These are phyloP conservation scores for Agraylea sexmaculata DNA, from an alignment of 1,140 invertebrate genomes.

Conservation along the genomic window DNA sequence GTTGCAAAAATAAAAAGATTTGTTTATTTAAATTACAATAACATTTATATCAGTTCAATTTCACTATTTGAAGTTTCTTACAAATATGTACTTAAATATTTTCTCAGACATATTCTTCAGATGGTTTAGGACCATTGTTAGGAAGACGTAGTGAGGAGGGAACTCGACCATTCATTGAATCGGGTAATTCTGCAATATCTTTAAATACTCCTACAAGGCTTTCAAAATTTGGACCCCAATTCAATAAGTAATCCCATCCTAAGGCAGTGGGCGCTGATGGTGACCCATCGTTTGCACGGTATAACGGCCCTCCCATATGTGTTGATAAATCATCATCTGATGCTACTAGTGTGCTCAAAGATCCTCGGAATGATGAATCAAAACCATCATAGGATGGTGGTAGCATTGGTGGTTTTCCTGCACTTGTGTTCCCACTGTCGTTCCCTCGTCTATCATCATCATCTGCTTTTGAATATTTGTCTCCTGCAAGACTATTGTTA, in stretches of 20 bases:
- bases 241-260: slow-evolving; percentile 87
- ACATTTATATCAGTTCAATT: slow-evolving; percentile 14
- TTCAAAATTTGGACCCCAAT: slow-evolving; percentile 94
- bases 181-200: slow-evolving; percentile 88
- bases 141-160: slow-evolving; percentile 52
- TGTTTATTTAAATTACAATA: slow-evolving; percentile 16
- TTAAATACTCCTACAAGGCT: slow-evolving; percentile 90
- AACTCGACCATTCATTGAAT: slow-evolving; percentile 55
- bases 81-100: slow-evolving; percentile 13
- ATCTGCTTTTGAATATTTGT: slow-evolving; percentile 69
- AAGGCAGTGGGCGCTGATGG: slow-evolving; percentile 55
- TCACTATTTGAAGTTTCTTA: slow-evolving; percentile 21
- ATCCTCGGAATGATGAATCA: slow-evolving; percentile 86
- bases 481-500: slow-evolving; percentile 68
- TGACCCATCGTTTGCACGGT: slow-evolving; percentile 63
- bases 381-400: slow-evolving; percentile 80
- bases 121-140: slow-evolving; percentile 57
- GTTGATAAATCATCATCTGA: slow-evolving; percentile 81
- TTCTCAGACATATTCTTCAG: slow-evolving; percentile 64
- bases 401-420: slow-evolving; percentile 49
- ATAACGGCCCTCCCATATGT: slow-evolving; percentile 56
- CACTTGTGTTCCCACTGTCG: slow-evolving; percentile 41
- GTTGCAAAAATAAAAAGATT: slow-evolving; percentile 26
- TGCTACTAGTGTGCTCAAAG: slow-evolving; percentile 81
- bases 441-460: slow-evolving; percentile 48